Percentiles rank a stretch among this genome's conserved stretches.
Evolutionary conservation across 2,797 vertebrate species (phyloP).

Genomic region (Danio kyathit): DNA sequence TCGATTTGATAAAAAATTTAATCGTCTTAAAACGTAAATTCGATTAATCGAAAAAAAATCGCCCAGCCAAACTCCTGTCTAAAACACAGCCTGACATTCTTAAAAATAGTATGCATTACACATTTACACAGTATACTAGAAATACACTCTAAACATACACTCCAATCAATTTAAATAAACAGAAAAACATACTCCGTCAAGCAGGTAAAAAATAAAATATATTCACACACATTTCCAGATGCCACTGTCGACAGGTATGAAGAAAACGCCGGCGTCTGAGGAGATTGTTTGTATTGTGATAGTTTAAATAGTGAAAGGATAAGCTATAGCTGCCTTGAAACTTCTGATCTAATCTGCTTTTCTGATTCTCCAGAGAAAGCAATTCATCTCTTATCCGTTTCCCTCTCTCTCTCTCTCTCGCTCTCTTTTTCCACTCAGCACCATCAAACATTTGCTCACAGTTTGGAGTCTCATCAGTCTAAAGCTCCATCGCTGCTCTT

Average conservation of each 20-base stretch:
- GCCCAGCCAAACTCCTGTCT: not conserved
- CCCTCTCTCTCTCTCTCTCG: conserved; percentile 43
- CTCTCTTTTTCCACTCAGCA: conserved; percentile 17
- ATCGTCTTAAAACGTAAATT: no score
- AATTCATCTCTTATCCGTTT: conserved; percentile 76
- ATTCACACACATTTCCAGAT: not conserved
- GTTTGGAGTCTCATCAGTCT: conserved; percentile 8
- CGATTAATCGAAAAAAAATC: no score
- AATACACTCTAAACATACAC: not conserved
- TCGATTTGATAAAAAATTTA: no score
- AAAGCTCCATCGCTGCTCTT: conserved; percentile 17
- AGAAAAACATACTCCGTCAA: no score
- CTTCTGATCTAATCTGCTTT: conserved; percentile 77
- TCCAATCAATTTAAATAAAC: not conserved
- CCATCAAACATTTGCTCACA: conserved; percentile 56
- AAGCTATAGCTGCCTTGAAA: conserved; percentile 70
- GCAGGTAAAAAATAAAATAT: no score
- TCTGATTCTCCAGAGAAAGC: conserved; percentile 73
- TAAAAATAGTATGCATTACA: not conserved
- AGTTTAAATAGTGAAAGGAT: conserved; percentile 41
- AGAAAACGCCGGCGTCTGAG: not conserved
- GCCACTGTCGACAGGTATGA: not conserved
- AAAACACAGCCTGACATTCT: not conserved
- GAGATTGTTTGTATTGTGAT: conserved; percentile 44
- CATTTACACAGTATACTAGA: not conserved